Evolutionary conservation across 2,797 vertebrate species (phyloP).

Genomic region (Pseudochromis fuscus): DNA sequence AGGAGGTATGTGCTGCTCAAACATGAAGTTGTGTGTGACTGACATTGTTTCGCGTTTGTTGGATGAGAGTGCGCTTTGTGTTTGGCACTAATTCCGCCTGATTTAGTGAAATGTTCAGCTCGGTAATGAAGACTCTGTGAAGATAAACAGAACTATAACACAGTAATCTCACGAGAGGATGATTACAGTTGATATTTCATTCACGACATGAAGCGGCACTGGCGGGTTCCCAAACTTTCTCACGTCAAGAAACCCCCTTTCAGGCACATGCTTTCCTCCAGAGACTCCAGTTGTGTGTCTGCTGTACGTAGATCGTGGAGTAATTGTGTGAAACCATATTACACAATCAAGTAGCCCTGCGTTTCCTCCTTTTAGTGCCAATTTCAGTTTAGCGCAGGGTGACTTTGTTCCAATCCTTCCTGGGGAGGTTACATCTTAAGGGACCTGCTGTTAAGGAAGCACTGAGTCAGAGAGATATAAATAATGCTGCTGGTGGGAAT

Average conservation of each 20-base stretch:
- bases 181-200: constrained; percentile 47
- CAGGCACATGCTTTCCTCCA: not conserved
- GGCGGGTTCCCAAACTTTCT: constrained; percentile 51
- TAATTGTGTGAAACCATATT: not conserved
- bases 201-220: constrained; percentile 25
- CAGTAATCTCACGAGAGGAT: too few species aligned
- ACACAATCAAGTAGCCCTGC: constrained; percentile 2
- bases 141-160: not conserved
- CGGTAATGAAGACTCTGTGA: not conserved
- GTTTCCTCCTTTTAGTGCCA: not conserved
- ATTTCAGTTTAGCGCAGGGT: not conserved
- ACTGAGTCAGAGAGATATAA: constrained; percentile 36
- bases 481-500: constrained; percentile 28
- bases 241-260: constrained; percentile 10
- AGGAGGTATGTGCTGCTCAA: constrained; percentile 80
- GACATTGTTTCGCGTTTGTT: constrained; percentile 47
- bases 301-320: not conserved
- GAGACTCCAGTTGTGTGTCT: not conserved
- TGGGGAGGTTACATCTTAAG: constrained; percentile 6
- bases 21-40: constrained; percentile 55
- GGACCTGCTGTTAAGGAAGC: constrained; percentile 24
- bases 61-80: constrained; percentile 25
- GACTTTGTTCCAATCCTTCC: constrained; percentile 3
- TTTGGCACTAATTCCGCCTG: not conserved
- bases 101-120: not conserved